Conservation (phyloP, 1,140 invertebrate genomes). For the Macrostomum lignano region DNA sequence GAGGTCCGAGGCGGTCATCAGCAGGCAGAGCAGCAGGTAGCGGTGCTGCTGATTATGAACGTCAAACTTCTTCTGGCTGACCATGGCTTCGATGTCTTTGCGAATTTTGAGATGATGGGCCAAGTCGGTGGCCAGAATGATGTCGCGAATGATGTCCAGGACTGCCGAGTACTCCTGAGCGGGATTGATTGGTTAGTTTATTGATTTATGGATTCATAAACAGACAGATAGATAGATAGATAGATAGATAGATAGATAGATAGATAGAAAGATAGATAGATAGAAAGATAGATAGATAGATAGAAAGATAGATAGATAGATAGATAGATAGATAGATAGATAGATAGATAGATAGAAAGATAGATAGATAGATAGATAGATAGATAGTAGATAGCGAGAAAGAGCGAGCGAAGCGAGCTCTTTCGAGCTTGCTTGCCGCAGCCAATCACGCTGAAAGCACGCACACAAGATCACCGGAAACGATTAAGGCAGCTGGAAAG, state of each 20-base stretch:
- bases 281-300: neutral
- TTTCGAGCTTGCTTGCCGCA: too few species aligned
- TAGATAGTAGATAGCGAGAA: too few species aligned
- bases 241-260: neutral
- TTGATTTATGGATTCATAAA: neutral
- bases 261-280: neutral
- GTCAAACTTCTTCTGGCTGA: slow-evolving; percentile 33
- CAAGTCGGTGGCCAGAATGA: slow-evolving; percentile 48
- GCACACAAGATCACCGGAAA: too few species aligned
- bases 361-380: too few species aligned
- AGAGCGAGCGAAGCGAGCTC: too few species aligned
- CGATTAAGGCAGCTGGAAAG: too few species aligned
- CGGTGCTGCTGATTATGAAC: slow-evolving; percentile 34
- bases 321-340: neutral
- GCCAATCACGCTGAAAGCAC: too few species aligned
- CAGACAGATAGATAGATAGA: neutral
- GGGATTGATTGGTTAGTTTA: neutral
- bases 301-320: neutral
- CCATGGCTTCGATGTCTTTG: slow-evolving; percentile 32
- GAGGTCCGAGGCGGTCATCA: slow-evolving; percentile 56
- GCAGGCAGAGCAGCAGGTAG: slow-evolving; percentile 37
- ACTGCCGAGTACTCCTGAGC: slow-evolving; percentile 38
- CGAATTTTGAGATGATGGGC: slow-evolving; percentile 40
- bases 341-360: neutral
- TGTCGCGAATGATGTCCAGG: slow-evolving; percentile 42